phyloP scores from a whole-genome alignment of 2,113 vertebrate genomes.

The Fregetta grallaria region DNA sequence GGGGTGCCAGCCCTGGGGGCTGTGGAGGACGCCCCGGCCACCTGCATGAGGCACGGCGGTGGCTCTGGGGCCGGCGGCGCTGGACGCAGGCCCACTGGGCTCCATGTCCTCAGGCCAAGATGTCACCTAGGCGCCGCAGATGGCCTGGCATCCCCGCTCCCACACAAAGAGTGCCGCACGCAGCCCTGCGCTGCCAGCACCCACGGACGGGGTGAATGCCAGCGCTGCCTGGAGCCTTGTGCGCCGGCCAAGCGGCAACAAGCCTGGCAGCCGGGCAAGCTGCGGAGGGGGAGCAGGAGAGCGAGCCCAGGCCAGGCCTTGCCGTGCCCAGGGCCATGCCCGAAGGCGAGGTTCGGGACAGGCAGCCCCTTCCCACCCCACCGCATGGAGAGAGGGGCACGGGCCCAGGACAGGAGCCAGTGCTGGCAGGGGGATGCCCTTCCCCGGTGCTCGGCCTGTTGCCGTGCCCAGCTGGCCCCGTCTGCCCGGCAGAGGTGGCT shows the following conservation, averaged over 20 bases:
- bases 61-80: background rate
- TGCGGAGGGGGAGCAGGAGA: background rate
- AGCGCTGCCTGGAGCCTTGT: background rate
- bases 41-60: background rate
- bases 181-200: background rate
- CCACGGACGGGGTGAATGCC: background rate
- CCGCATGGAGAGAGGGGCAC: background rate
- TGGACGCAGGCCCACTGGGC: conserved; percentile 4
- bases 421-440: background rate
- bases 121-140: conserved; percentile 6
- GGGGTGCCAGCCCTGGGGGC: no score
- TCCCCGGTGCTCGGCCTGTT: background rate
- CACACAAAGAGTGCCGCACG: background rate
- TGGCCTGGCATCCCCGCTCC: background rate
- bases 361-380: background rate
- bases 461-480: background rate
- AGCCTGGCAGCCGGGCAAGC: background rate
- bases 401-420: background rate
- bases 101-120: background rate
- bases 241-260: background rate
- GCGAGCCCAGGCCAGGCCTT: background rate
- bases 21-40: background rate
- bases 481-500: background rate
- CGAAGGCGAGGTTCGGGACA: background rate
- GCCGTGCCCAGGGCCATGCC: background rate